Percentiles rank a stretch among this genome's conserved stretches.
These are phyloP conservation scores for Drosophila pandora DNA, from an alignment of 1,140 invertebrate genomes.

Conservation along the genomic window DNA sequence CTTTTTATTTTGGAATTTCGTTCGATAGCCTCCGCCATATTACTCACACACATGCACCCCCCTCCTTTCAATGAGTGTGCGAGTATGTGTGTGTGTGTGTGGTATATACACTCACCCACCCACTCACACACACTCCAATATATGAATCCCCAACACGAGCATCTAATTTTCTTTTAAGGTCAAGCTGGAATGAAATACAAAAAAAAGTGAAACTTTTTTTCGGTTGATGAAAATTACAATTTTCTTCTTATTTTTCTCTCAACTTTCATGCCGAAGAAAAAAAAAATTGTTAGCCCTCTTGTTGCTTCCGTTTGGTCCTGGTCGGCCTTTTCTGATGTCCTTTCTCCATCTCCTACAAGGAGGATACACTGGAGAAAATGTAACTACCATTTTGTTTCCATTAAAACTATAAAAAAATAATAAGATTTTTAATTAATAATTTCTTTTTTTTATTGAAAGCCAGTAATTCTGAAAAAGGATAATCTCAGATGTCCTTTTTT, in stretches of 20 bases:
- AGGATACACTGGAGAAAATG: not conserved
- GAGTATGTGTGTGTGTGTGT: too few species aligned
- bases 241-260: constrained; percentile 78
- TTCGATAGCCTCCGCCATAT: constrained; percentile 59
- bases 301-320: constrained; percentile 65
- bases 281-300: constrained; percentile 64
- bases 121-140: constrained; percentile 31
- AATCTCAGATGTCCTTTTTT: not conserved
- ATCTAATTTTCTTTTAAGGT: constrained; percentile 77
- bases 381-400: not conserved
- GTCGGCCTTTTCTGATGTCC: constrained; percentile 23
- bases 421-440: too few species aligned
- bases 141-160: constrained; percentile 51
- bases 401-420: too few species aligned
- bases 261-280: constrained; percentile 67
- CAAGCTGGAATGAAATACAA: constrained; percentile 72
- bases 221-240: constrained; percentile 80
- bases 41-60: constrained; percentile 41
- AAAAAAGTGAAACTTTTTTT: constrained; percentile 54
- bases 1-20: constrained; percentile 81
- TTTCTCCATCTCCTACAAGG: not conserved
- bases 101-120: constrained; percentile 9
- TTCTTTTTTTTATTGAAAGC: too few species aligned
- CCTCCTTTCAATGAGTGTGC: not conserved
- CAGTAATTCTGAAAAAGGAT: not conserved